Evolutionary conservation across 2,888 invertebrate genomes (phyloP).

Genomic region (Tribolium freemani): DNA sequence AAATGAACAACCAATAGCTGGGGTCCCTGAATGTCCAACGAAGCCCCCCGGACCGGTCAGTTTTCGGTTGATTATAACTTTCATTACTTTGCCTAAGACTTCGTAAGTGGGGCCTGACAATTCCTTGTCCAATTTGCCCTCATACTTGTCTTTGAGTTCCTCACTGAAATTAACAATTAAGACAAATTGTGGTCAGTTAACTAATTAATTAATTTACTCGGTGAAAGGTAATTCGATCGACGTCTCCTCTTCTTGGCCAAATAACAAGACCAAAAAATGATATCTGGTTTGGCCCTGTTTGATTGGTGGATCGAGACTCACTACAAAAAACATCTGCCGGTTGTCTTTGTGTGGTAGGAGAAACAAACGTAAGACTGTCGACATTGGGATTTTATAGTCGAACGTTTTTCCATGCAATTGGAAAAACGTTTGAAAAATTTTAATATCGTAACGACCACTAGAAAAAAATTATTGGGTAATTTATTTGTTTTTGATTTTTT

Average conservation of each 20-base stretch:
- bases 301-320: conserved; percentile 98
- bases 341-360: conserved; percentile 96
- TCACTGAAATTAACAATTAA: conserved; percentile 71
- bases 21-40: conserved; percentile 90
- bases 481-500: conserved; percentile 60
- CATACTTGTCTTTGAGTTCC: conserved; percentile 93
- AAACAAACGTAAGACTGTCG: conserved; percentile 94
- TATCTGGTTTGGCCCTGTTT: conserved; percentile 99
- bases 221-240: conserved; percentile 91
- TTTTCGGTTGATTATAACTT: conserved; percentile 93
- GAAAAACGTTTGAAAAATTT: conserved; percentile 91
- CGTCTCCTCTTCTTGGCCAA: conserved; percentile 95
- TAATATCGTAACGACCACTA: conserved; percentile 97
- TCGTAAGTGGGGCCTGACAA: conserved; percentile 95
- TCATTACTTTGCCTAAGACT: conserved; percentile 96
- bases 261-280: conserved; percentile 94
- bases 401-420: conserved; percentile 98
- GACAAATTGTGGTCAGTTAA: conserved; percentile 20
- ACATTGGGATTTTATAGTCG: conserved; percentile 99
- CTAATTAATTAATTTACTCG: conserved; percentile 74
- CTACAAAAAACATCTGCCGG: conserved; percentile 98
- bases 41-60: conserved; percentile 96
- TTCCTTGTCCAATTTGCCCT: conserved; percentile 91
- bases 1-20: conserved; percentile 95
- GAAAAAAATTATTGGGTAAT: conserved; percentile 61